Conservation (phyloP, 2,113 vertebrate genomes). For the Catharus fuscescens region DNA sequence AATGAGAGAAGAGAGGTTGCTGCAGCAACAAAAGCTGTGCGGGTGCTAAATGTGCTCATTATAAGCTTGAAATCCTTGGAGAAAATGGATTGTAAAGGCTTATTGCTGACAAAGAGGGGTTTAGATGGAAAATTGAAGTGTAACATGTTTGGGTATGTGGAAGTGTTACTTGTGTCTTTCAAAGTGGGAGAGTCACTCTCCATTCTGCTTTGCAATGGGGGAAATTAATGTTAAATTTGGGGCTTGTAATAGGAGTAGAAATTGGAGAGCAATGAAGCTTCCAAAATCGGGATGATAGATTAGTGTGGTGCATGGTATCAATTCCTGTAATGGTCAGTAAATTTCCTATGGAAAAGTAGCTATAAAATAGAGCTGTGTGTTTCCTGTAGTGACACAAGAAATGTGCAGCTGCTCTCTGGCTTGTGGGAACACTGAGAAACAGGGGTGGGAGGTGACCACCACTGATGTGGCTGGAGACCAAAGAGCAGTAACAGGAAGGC, state of each 20-base stretch:
- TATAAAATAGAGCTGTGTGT: neutral
- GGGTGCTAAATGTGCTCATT: neutral
- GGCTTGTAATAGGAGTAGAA: neutral
- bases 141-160: neutral
- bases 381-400: neutral
- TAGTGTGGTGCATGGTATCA: neutral
- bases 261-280: neutral
- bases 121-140: neutral
- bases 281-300: neutral
- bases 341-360: neutral
- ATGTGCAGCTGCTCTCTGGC: neutral
- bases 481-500: neutral
- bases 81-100: neutral
- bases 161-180: neutral
- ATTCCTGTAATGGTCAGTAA: neutral
- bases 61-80: neutral
- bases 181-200: neutral
- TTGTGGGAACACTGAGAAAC: neutral
- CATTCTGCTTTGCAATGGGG: neutral
- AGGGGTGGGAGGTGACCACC: neutral
- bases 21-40: conserved; percentile 31
- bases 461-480: neutral
- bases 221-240: neutral
- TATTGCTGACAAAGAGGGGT: neutral
- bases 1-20: neutral